Conservation (phyloP, 2,797 vertebrate species). For the Chanos chanos region DNA sequence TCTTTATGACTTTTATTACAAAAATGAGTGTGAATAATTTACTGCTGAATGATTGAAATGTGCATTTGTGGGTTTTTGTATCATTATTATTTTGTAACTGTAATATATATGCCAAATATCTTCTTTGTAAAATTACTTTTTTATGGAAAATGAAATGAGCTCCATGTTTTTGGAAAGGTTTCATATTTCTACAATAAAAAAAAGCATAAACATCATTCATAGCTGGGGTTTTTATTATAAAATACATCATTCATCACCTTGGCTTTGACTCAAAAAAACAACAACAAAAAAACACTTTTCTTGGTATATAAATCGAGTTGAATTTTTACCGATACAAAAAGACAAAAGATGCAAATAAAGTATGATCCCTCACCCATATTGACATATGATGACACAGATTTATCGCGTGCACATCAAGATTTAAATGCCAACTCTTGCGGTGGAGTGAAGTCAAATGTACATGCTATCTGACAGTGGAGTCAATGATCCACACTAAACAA, state of each 20-base stretch:
- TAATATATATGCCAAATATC: slow-evolving; percentile 38
- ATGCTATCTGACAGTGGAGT: slow-evolving; percentile 26
- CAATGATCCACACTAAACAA: slow-evolving; percentile 18
- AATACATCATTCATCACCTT: too few species aligned
- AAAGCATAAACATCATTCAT: background rate
- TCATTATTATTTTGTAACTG: slow-evolving; percentile 30
- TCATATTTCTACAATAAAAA: too few species aligned
- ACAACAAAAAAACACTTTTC: too few species aligned
- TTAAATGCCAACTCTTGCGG: background rate
- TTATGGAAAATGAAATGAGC: too few species aligned
- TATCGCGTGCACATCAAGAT: slow-evolving; percentile 15
- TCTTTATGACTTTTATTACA: slow-evolving; percentile 15
- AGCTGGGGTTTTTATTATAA: background rate
- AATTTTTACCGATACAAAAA: too few species aligned
- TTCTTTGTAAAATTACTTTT: too few species aligned
- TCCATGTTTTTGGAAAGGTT: too few species aligned
- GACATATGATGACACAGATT: slow-evolving; percentile 8
- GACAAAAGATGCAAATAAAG: slow-evolving; percentile 6
- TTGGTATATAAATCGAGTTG: too few species aligned
- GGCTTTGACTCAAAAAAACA: too few species aligned
- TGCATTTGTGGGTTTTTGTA: slow-evolving; percentile 32
- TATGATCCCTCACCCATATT: background rate
- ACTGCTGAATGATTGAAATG: slow-evolving; percentile 15
- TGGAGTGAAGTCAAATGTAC: slow-evolving; percentile 4
- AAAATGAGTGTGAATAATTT: background rate